Conservation (phyloP, 2,113 vertebrate species). For the Misgurnus anguillicaudatus region DNA sequence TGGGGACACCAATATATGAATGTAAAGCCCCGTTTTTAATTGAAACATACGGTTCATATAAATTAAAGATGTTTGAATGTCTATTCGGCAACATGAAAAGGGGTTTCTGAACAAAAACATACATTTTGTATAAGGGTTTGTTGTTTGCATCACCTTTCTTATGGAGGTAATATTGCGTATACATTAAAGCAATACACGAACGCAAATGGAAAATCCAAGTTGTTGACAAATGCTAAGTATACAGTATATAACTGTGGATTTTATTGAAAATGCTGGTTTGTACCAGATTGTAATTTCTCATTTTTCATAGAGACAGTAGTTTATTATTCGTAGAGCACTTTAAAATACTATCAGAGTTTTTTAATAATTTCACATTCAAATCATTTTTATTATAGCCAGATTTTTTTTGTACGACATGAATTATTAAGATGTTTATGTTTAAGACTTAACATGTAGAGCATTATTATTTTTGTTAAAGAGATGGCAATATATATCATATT, state of each 20-base stretch:
- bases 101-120: not conserved
- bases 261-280: constrained; percentile 19
- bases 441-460: constrained; percentile 30
- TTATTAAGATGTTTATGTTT: constrained; percentile 48
- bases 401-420: constrained; percentile 34
- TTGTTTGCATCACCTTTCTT: constrained; percentile 26
- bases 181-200: constrained; percentile 48
- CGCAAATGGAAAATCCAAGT: not conserved
- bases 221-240: constrained; percentile 25
- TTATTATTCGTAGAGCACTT: constrained; percentile 54
- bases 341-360: constrained; percentile 44
- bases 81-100: constrained; percentile 16
- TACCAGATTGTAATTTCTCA: constrained; percentile 24
- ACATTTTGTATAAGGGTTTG: not conserved
- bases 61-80: constrained; percentile 1
- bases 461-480: constrained; percentile 52
- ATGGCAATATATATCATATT: constrained; percentile 52
- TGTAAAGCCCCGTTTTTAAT: not conserved
- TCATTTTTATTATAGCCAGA: constrained; percentile 44
- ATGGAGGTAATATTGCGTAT: constrained; percentile 9
- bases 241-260: constrained; percentile 25
- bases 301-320: constrained; percentile 23
- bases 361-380: constrained; percentile 39
- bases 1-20: constrained; percentile 4
- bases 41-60: not conserved